These are phyloP conservation scores for Neolamprologus caudopunctatus DNA, from an alignment of 2,113 vertebrate species.

Conservation along the genomic window DNA sequence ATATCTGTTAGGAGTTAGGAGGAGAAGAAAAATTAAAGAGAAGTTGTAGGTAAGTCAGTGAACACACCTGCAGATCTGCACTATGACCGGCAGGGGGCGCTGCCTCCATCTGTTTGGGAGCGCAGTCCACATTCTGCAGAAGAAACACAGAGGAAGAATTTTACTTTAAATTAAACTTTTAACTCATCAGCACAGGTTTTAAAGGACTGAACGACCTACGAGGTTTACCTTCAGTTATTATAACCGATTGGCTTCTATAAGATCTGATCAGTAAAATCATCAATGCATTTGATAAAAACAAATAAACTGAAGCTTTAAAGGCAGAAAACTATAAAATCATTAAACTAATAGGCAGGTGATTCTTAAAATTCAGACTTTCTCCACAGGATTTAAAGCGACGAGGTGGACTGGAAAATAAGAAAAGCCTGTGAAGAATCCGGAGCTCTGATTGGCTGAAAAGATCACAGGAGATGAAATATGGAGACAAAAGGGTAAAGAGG, in stretches of 20 bases:
- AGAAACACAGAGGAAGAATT: not conserved
- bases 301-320: not conserved
- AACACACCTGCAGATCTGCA: slow-evolving; percentile 57
- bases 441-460: not conserved
- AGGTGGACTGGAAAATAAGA: not conserved
- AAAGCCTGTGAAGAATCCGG: not conserved
- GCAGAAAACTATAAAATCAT: not conserved
- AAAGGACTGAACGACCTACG: not conserved
- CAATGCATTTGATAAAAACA: not conserved
- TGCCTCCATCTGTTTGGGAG: slow-evolving; percentile 45
- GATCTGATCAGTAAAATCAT: not conserved
- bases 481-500: not conserved
- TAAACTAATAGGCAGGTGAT: not conserved
- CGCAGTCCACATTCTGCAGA: not conserved
- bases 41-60: not conserved
- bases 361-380: not conserved
- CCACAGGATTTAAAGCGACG: not conserved
- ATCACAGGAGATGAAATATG: not conserved
- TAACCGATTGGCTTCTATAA: not conserved
- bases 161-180: not conserved
- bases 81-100: slow-evolving; percentile 59
- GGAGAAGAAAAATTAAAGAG: not conserved
- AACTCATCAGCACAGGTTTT: not conserved
- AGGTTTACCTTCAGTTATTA: not conserved
- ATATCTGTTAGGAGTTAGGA: not conserved